Evolutionary conservation across 2,113 vertebrate genomes (phyloP).

Genomic region (Phainopepla nitens): DNA sequence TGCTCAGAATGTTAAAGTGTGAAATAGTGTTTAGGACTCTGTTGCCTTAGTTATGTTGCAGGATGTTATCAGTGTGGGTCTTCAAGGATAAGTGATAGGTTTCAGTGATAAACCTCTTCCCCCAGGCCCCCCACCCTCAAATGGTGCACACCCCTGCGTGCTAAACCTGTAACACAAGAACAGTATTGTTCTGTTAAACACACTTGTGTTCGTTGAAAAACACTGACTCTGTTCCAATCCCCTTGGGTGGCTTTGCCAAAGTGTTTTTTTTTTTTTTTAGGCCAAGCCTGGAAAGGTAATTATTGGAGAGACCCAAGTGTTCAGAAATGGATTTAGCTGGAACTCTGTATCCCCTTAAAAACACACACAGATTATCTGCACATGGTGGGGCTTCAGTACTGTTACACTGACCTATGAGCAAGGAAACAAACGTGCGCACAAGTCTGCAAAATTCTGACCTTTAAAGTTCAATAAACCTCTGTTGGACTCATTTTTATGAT

Average conservation of each 20-base stretch:
- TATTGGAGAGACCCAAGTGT: not conserved
- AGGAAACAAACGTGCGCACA: accelerated
- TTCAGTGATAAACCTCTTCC: not conserved
- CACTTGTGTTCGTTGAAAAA: not conserved
- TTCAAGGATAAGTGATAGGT: not conserved
- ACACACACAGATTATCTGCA: not conserved
- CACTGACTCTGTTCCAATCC: not conserved
- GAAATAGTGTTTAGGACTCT: not conserved
- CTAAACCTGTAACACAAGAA: not conserved
- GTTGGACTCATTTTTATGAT: not conserved
- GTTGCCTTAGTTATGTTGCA: not conserved
- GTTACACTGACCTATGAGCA: not conserved
- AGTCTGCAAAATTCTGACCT: not conserved
- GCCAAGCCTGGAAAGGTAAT: not conserved
- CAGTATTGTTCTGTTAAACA: not conserved
- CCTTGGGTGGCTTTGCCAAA: not conserved
- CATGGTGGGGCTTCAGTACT: not conserved
- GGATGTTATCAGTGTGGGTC: not conserved
- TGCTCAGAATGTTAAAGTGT: not conserved
- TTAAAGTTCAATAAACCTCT: not conserved
- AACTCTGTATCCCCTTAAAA: not conserved
- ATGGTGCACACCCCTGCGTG: not conserved
- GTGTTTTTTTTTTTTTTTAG: not conserved
- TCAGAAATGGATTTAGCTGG: not conserved
- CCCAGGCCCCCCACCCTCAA: not conserved